These are phyloP conservation scores for Caenorhabditis sp. DNA, from an alignment of 2,888 invertebrate genomes.

Conservation along the genomic window DNA sequence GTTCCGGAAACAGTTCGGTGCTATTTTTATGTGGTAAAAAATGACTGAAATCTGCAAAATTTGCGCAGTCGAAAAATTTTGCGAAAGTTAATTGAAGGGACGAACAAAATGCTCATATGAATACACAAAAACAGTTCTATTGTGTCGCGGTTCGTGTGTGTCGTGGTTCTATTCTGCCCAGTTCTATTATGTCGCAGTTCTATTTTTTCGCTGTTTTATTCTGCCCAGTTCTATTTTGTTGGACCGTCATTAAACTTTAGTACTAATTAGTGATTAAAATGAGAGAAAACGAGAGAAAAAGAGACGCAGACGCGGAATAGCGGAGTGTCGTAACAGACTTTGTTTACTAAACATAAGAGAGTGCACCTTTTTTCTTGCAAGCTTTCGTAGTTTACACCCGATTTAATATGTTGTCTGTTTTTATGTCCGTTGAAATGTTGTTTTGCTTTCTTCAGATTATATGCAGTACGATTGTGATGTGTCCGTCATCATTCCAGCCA, in stretches of 20 bases:
- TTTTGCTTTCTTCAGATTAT: neutral
- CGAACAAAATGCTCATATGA: too few species aligned
- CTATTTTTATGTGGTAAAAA: neutral
- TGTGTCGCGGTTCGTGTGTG: too few species aligned
- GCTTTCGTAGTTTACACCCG: neutral
- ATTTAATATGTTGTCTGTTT: conserved; percentile 9
- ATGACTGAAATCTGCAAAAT: too few species aligned
- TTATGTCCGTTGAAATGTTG: neutral
- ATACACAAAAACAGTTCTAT: too few species aligned
- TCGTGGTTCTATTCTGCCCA: too few species aligned
- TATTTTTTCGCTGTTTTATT: too few species aligned
- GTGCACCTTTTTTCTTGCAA: neutral
- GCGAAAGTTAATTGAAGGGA: too few species aligned
- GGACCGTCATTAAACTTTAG: too few species aligned
- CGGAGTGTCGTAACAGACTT: conserved; percentile 15
- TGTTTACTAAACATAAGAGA: neutral
- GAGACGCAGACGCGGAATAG: conserved; percentile 19
- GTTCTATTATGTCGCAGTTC: too few species aligned
- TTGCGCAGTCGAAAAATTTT: too few species aligned
- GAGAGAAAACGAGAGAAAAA: neutral
- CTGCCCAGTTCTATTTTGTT: too few species aligned
- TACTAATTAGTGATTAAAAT: neutral
- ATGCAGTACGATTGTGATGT: conserved; percentile 33
- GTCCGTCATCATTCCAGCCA: conserved; percentile 71
- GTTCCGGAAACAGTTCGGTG: too few species aligned